These are phyloP conservation scores for Neofelis nebulosa DNA, from an alignment of 2,113 vertebrate species.

Conservation along the genomic window DNA sequence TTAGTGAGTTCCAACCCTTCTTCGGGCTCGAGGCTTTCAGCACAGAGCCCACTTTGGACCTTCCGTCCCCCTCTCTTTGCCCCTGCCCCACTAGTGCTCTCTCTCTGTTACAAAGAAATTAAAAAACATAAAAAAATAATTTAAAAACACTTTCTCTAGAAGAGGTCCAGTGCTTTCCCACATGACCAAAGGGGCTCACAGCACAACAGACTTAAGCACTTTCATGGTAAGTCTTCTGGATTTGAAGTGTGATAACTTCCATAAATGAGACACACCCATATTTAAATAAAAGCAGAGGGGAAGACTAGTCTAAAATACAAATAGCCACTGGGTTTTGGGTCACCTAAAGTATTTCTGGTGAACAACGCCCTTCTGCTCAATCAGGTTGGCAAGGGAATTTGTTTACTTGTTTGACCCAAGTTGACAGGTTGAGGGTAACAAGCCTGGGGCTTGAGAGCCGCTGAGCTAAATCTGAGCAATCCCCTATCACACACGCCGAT, in stretches of 20 bases:
- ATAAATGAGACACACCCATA: not conserved
- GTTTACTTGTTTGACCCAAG: not conserved
- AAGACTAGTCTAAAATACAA: not conserved
- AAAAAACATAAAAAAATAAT: not conserved
- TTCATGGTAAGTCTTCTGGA: not conserved
- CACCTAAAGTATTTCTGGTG: not conserved
- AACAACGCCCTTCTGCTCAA: not conserved
- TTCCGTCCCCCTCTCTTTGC: too few species aligned
- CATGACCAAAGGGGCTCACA: not conserved
- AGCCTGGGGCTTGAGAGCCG: not conserved
- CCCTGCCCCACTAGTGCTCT: too few species aligned
- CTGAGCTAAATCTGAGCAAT: not conserved
- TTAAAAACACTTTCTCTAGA: not conserved
- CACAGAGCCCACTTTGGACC: too few species aligned
- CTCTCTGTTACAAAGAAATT: too few species aligned
- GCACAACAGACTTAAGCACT: not conserved
- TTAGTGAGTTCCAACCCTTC: too few species aligned
- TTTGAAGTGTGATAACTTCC: not conserved
- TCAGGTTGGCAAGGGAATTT: not conserved
- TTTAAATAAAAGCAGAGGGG: not conserved
- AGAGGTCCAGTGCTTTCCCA: not conserved
- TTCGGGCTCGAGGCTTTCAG: too few species aligned
- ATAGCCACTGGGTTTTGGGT: not conserved
- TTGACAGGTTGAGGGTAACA: not conserved
- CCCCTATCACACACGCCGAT: rapidly evolving